Base-by-base conservation (phyloP, 2,888 invertebrate genomes). In the Gibbula magus region DNA sequence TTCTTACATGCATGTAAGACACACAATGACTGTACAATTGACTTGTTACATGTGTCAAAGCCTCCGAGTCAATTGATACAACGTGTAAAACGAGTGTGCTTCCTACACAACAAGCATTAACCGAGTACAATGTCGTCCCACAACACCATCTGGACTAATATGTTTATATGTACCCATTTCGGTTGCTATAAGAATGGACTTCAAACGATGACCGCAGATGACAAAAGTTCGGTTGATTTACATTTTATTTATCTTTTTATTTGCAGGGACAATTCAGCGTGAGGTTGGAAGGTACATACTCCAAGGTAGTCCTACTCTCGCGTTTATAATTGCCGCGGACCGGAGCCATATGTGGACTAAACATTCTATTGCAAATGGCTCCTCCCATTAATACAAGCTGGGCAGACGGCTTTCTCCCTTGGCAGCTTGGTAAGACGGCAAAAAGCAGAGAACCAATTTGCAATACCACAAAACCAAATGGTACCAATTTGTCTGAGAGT, bases 401-500 rank as follows among this genome's bases (percentile, higher is more conserved):
- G 61, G 16, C 61, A 61, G 61, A 25, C 61, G 18, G 61, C n/a
- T 29, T 25, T 61, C 20, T 25, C 61, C 61, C 29, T 61, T n/a
- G 61, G 61, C 61, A 61, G 61, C 61, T 61, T 61, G 70, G 35
- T 35, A 16, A 32, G 39, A 70, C 70, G n/a, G 70, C 70, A 70
- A 70, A 70, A 70, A 70, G 32, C 70, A 32, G 20, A 70, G 35
- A 35, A 35, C 39, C 32, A 70, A 70, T 70, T 32, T 70, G 35
- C 32, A 70, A 70, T 70, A 35, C 70, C n/a, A 70, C 70, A 32
- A 39, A 35, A 70, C 70, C 32, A 70, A 70, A 70, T 70, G 70
- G 39, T 20, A 70, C 35, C 70, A 35, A 70, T 70, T 70, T 70
- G 66, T 61, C 77, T 66, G 77, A 77, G 66, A 77, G 51, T 25